Conservation (phyloP, 2,113 vertebrate species). For the Vicugna pacos region DNA sequence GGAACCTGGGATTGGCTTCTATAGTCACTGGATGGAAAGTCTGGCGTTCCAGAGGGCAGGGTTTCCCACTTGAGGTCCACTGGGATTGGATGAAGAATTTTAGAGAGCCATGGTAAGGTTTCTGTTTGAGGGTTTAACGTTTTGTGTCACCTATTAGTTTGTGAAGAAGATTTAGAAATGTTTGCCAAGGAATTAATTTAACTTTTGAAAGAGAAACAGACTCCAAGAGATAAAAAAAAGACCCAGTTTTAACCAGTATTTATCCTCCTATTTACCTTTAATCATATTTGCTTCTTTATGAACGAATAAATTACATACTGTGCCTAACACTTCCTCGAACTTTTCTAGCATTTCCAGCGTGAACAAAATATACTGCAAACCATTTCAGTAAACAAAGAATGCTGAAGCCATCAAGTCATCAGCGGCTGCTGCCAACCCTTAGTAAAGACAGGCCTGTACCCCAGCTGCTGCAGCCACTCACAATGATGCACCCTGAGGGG, state of each 20-base stretch:
- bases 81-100: not conserved
- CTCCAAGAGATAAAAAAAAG: not conserved
- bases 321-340: not conserved
- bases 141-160: not conserved
- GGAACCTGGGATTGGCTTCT: not conserved
- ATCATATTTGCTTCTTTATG: not conserved
- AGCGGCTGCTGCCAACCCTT: no score
- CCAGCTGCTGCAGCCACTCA: no score
- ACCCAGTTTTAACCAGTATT: not conserved
- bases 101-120: not conserved
- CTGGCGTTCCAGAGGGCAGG: accelerated
- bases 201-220: not conserved
- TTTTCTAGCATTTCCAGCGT: not conserved
- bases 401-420: no score
- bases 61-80: not conserved
- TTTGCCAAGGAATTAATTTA: not conserved
- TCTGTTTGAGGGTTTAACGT: not conserved
- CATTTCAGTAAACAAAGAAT: no score
- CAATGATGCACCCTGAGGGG: no score
- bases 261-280: not conserved
- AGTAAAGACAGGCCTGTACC: no score
- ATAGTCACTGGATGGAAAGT: not conserved
- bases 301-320: not conserved
- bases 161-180: not conserved
- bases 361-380: no score